Percentiles rank a stretch among this genome's conserved stretches.
phyloP scores from a whole-genome alignment of 2,888 invertebrate species.

The Synergus laeviventris region DNA sequence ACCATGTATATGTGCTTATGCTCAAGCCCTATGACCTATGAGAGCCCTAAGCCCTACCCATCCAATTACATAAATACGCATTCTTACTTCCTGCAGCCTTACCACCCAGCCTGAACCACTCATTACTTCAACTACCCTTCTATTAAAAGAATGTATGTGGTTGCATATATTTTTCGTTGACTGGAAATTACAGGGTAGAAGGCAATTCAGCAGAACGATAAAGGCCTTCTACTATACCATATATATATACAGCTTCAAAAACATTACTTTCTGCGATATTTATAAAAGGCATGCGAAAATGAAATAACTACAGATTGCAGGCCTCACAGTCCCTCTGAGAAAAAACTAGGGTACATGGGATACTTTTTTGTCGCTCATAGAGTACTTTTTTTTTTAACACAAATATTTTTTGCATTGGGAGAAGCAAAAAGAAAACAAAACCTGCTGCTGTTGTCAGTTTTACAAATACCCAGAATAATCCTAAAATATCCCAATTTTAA shows the following conservation, averaged over 20 bases:
- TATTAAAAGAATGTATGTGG: not conserved
- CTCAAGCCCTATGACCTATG: conserved; percentile 62
- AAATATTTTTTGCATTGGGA: no score
- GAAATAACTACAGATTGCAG: no score
- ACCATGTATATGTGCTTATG: conserved; percentile 46
- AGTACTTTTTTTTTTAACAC: no score
- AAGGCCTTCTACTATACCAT: not conserved
- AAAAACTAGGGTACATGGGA: no score
- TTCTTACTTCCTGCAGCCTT: conserved; percentile 47
- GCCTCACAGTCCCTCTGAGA: no score
- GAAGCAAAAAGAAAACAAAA: no score
- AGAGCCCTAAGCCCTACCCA: conserved; percentile 62
- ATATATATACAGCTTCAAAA: not conserved
- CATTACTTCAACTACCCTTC: conserved; percentile 10
- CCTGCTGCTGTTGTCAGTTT: no score
- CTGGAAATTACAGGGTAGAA: not conserved
- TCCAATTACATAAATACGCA: conserved; percentile 62
- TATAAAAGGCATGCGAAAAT: no score
- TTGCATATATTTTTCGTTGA: not conserved
- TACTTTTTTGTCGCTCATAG: no score
- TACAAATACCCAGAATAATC: no score
- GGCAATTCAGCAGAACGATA: not conserved
- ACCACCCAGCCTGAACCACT: conserved; percentile 13
- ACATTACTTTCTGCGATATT: not conserved
- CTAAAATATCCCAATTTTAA: no score